A percentile compares a stretch with the other conserved stretches of the same genome.
These are phyloP conservation scores for Diarsia rubi DNA, from an alignment of 2,888 invertebrate species.

Conservation along the genomic window DNA sequence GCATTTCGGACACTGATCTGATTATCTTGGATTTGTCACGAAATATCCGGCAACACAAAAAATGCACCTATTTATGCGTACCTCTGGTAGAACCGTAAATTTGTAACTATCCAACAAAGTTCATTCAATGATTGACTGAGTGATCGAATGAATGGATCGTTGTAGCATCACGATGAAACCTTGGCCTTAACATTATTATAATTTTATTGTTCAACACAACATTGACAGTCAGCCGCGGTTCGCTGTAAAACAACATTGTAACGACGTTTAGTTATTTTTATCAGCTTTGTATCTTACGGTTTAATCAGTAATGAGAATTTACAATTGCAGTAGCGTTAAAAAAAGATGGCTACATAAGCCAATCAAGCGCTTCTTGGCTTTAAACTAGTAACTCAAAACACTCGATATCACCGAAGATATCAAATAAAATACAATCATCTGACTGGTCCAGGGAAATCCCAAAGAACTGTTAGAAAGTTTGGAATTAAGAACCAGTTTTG, in stretches of 20 bases:
- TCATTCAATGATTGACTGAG: constrained; percentile 62
- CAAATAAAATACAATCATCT: constrained; percentile 11
- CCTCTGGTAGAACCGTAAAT: not conserved
- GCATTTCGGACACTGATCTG: not conserved
- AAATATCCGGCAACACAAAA: not conserved
- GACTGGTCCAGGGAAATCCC: constrained; percentile 28
- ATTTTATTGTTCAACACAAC: constrained; percentile 68
- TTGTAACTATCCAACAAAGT: not conserved
- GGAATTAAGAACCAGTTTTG: constrained; percentile 30
- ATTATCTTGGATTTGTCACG: not conserved
- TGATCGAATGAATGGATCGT: constrained; percentile 70
- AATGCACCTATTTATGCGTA: not conserved
- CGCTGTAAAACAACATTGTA: constrained; percentile 39
- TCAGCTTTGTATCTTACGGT: not conserved
- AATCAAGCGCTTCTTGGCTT: constrained; percentile 6
- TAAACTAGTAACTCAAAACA: not conserved
- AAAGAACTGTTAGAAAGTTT: constrained; percentile 25
- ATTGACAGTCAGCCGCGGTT: constrained; percentile 42
- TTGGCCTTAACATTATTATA: constrained; percentile 87
- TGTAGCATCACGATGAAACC: constrained; percentile 71
- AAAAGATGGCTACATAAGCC: not conserved
- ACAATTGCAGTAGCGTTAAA: not conserved
- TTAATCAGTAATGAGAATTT: not conserved
- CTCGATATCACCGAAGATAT: not conserved
- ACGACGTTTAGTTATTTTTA: constrained; percentile 20